A percentile compares a stretch with the other conserved stretches of the same genome.
These are phyloP conservation scores for Caenorhabditis becei DNA, from an alignment of 2,888 invertebrate species.

Conservation along the genomic window DNA sequence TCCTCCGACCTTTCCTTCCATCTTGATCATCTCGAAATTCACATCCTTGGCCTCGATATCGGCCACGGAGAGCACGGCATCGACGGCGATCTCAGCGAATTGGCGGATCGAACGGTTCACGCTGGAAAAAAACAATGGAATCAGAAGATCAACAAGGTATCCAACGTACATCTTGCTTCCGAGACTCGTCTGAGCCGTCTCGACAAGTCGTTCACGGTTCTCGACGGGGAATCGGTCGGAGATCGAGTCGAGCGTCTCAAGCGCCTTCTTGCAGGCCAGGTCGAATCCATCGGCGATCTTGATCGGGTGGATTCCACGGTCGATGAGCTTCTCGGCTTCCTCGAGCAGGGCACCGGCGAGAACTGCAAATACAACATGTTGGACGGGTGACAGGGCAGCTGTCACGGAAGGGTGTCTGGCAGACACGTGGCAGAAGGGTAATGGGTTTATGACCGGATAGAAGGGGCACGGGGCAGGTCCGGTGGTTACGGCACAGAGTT, in stretches of 20 bases:
- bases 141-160: not conserved
- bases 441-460: not conserved
- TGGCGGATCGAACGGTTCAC: constrained; percentile 96
- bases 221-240: constrained; percentile 93
- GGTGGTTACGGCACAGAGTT: not conserved
- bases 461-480: not conserved
- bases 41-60: constrained; percentile 95
- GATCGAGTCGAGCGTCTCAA: constrained; percentile 87
- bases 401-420: constrained; percentile 19
- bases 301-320: constrained; percentile 98
- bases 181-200: constrained; percentile 97
- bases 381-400: constrained; percentile 4
- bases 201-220: constrained; percentile 90
- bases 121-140: constrained; percentile 81
- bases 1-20: constrained; percentile 95
- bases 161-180: constrained; percentile 94
- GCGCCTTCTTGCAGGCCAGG: constrained; percentile 89
- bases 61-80: constrained; percentile 96
- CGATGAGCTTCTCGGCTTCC: constrained; percentile 92
- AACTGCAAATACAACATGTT: constrained; percentile 83
- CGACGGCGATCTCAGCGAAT: constrained; percentile 98
- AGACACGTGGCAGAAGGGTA: constrained; percentile 7
- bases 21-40: constrained; percentile 98
- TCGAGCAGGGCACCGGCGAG: constrained; percentile 93
- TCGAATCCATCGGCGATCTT: constrained; percentile 99